phyloP scores from a whole-genome alignment of 2,888 invertebrate genomes.

The Pseudoips prasinana region DNA sequence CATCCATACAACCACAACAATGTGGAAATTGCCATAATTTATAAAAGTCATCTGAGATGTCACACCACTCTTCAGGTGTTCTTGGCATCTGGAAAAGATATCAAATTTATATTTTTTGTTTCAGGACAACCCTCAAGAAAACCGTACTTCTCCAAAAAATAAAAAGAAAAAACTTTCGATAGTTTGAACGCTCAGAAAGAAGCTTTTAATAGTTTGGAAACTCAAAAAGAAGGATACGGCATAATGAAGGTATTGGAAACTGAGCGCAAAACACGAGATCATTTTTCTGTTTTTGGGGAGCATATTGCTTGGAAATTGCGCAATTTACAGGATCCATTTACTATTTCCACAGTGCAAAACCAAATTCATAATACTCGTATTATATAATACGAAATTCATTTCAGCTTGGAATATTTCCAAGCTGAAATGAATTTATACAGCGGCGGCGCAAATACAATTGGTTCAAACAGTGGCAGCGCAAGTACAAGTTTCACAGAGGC shows the following conservation, averaged over 20 bases:
- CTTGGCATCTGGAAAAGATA: conserved; percentile 3
- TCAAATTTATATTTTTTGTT: background rate
- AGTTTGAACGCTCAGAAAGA: conserved; percentile 2
- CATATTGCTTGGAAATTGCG: conserved; percentile 5
- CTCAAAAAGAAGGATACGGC: too few relatives aligned
- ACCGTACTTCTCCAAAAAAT: conserved; percentile 1
- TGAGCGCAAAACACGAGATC: conserved; percentile 2
- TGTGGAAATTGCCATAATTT: conserved; percentile 4
- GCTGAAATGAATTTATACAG: conserved; percentile 4
- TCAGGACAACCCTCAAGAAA: background rate
- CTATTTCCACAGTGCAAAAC: conserved; percentile 5
- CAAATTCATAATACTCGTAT: conserved; percentile 4
- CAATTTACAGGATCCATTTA: conserved; percentile 6
- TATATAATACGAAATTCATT: too few relatives aligned
- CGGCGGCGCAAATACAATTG: conserved; percentile 3
- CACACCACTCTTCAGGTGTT: conserved; percentile 4
- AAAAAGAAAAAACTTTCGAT: conserved; percentile 2
- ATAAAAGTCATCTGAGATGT: background rate
- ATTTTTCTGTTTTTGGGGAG: conserved; percentile 5
- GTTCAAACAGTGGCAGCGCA: conserved; percentile 4
- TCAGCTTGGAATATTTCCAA: too few relatives aligned
- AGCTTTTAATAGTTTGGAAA: too few relatives aligned
- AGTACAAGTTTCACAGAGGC: conserved; percentile 7
- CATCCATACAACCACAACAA: too few relatives aligned
- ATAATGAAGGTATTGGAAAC: conserved; percentile 1